Percentiles rank a stretch among this genome's conserved stretches.
Evolutionary conservation across 2,888 invertebrate genomes (phyloP).

Genomic region (Orchesellides sinensis): DNA sequence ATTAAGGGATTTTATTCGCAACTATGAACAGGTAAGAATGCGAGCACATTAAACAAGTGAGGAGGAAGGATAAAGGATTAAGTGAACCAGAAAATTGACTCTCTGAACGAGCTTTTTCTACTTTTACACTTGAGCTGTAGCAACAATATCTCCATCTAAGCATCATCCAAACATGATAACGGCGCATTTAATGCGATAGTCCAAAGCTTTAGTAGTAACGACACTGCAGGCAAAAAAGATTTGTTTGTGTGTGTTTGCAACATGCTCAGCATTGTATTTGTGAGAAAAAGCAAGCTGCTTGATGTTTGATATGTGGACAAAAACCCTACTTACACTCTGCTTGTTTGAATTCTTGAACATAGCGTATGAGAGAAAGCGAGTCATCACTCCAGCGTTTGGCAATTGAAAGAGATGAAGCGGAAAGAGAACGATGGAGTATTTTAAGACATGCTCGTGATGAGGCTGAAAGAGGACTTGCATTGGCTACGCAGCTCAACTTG

Average conservation of each 20-base stretch:
- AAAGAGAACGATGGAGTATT: constrained; percentile 92
- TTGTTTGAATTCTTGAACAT: neutral
- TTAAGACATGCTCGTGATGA: constrained; percentile 93
- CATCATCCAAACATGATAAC: neutral
- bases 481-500: constrained; percentile 91
- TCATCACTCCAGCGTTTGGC: constrained; percentile 82
- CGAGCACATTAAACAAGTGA: constrained; percentile 36
- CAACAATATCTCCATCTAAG: neutral
- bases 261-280: too few relatives aligned
- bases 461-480: constrained; percentile 89
- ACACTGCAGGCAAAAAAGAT: too few relatives aligned
- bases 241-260: too few relatives aligned
- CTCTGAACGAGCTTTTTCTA: constrained; percentile 18
- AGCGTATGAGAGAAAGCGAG: constrained; percentile 89
- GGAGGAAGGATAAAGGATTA: constrained; percentile 49
- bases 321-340: neutral
- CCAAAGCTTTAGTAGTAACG: too few relatives aligned
- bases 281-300: too few relatives aligned
- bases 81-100: constrained; percentile 65
- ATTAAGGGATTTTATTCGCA: constrained; percentile 93
- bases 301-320: neutral
- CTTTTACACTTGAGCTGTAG: constrained; percentile 2
- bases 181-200: too few relatives aligned
- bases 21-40: constrained; percentile 89
- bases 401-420: constrained; percentile 84